A percentile compares a stretch with the other conserved stretches of the same genome.
Evolutionary conservation across 2,888 invertebrate species (phyloP).

Genomic region (Coleophora flavipennella): DNA sequence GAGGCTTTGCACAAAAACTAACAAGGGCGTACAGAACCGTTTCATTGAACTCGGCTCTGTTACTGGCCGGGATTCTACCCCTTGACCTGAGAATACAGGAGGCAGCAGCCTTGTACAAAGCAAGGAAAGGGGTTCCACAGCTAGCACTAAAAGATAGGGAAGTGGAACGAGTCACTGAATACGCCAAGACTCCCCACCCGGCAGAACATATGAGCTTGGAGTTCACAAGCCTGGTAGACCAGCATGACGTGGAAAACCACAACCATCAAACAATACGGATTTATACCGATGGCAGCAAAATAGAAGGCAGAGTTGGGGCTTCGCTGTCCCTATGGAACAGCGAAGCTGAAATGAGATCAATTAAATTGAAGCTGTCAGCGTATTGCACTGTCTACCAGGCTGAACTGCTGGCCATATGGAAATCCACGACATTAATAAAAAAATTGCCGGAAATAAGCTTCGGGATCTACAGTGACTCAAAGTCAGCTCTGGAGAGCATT

Average conservation of each 20-base stretch:
- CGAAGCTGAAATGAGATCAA: slow-evolving; percentile 5
- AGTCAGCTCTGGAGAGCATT: too few relatives aligned
- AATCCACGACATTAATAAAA: too few relatives aligned
- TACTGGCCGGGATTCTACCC: slow-evolving; percentile 10
- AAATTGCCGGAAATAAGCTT: too few relatives aligned
- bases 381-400: slow-evolving; percentile 6
- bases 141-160: background rate
- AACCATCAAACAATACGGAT: background rate
- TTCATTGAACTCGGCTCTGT: slow-evolving; percentile 6
- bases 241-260: background rate
- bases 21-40: slow-evolving; percentile 2
- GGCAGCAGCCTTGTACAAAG: background rate
- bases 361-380: slow-evolving; percentile 6
- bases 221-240: background rate
- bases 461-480: too few relatives aligned
- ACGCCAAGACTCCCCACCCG: background rate
- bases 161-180: background rate
- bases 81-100: slow-evolving; percentile 6
- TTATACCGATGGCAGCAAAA: background rate
- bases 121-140: background rate
- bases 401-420: too few relatives aligned
- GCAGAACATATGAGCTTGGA: background rate
- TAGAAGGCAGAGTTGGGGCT: slow-evolving; percentile 1
- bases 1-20: slow-evolving; percentile 3
- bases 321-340: slow-evolving; percentile 4